Evolutionary conservation across 2,797 vertebrate species (phyloP), one percentile per base, ranked within the genome.

Genomic region (Percopsis omiscomaycus): DNA sequence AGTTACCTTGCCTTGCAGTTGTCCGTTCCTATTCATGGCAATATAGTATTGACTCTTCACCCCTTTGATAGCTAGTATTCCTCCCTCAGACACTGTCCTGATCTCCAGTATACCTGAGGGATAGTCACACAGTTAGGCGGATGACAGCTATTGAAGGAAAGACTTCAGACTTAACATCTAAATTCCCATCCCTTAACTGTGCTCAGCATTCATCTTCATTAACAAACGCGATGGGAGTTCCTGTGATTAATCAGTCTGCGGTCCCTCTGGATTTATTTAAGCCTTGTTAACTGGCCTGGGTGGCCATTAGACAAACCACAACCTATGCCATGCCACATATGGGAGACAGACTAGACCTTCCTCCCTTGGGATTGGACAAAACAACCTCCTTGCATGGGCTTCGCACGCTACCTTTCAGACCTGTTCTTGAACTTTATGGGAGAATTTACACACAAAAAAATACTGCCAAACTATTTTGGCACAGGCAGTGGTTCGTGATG

Each of bases 41-140:
- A 99, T 93, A 55, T 96, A 99, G 68, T 94, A 95, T 92, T 98
- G 96, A 86, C 97, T 99, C 88, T 98, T 96, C 75, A 99, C 91
- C 57, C 97, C 96, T 92, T 98, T 98, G 85, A 99, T 98, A 74
- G 96, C 97, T 88, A 99, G 94, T 79, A 98, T 90, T 65, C 96
- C 94, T 66, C 96, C 96, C 84, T 98, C 95, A 10, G 95, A 96
- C 85, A 99, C 96, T 1, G 97, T 98, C 89, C 96, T 93, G 87
- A 98, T 98, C 93, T 99, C 97, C 85, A 99, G 93, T 84, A 99
- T 95, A 92, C 96, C 97, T 99, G 92, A 64, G 90, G 90, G 77
- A 82, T 74, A 79, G 28, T 78, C 63, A 79, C 62, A 74, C n/a
- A 56, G 30, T 64, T 30, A 61, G 64, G 22, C 50, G 55, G 77